Evolutionary conservation across 2,797 vertebrate species (phyloP).

Genomic region (Atherinosoma microstoma): DNA sequence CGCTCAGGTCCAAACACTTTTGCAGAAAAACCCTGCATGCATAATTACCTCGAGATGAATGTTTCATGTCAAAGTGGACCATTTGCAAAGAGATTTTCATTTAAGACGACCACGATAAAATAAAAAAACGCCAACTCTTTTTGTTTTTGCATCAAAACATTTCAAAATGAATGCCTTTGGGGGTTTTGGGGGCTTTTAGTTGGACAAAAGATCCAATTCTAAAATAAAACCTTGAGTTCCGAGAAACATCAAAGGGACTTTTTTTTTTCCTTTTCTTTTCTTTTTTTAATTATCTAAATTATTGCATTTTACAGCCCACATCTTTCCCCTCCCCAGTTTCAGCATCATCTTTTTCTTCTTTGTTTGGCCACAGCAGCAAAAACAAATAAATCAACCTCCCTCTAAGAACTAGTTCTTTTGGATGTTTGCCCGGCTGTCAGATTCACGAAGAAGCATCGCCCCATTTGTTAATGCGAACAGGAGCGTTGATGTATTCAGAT

Average conservation of each 20-base stretch:
- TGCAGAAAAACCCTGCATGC: not conserved
- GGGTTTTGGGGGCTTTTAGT: not conserved
- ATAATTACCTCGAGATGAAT: not conserved
- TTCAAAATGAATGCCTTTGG: not conserved
- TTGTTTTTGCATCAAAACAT: not conserved
- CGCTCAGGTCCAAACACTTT: not conserved
- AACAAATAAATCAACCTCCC: conserved; percentile 18
- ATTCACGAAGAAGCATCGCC: conserved; percentile 25
- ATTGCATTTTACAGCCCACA: conserved; percentile 16
- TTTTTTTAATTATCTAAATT: conserved; percentile 2
- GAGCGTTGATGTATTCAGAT: not conserved
- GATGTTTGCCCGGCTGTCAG: conserved; percentile 53
- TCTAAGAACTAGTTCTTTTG: conserved; percentile 40
- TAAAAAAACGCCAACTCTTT: not conserved
- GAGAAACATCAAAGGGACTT: not conserved
- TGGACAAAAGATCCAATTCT: not conserved
- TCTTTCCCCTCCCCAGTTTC: not conserved
- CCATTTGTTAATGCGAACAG: conserved; percentile 9
- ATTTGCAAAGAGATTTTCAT: not conserved
- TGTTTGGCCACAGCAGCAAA: conserved; percentile 45
- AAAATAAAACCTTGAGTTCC: conserved; percentile 8
- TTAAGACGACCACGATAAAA: not conserved
- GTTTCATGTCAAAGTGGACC: not conserved
- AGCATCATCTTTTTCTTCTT: conserved; percentile 22
- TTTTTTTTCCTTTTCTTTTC: not conserved